Percentiles rank a stretch among this genome's conserved stretches.
Conservation (phyloP, 2,888 invertebrate genomes). For the Lumbricus terrestris region DNA sequence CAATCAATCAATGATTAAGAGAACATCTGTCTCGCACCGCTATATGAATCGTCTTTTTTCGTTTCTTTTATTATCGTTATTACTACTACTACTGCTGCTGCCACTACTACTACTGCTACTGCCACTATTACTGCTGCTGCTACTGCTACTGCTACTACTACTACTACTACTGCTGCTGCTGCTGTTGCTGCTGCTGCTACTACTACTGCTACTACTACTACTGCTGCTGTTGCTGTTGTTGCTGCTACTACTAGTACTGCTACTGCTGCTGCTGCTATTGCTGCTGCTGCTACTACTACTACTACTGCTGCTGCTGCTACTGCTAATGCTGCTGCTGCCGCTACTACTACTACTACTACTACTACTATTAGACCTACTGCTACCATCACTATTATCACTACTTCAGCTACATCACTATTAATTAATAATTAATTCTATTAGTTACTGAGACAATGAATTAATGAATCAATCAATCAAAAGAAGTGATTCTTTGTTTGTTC, state of each 20-base stretch:
- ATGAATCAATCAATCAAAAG: no score
- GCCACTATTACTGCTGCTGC: conserved; percentile 10
- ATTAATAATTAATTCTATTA: no score
- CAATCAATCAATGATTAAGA: background rate
- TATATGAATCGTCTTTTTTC: no score
- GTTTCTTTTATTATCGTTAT: background rate
- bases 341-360: no score
- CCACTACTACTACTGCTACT: conserved; percentile 7
- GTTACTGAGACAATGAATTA: no score
- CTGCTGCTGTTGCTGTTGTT: conserved; percentile 15
- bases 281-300: conserved; percentile 4
- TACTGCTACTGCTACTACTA: conserved; percentile 18
- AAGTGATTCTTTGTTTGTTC: no score
- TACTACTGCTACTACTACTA: conserved; percentile 15
- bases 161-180: conserved; percentile 17
- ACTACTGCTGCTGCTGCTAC: background rate
- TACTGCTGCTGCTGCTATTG: no score
- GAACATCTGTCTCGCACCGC: no score
- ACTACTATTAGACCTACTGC: background rate
- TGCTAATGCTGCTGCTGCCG: no score
- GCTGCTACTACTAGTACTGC: no score
- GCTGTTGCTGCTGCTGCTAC: conserved; percentile 14
- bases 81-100: conserved; percentile 13
- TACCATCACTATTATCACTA: background rate
- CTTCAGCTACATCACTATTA: no score